phyloP scores from a whole-genome alignment of 2,888 invertebrate genomes.

The Drosophila nr. fundita region DNA sequence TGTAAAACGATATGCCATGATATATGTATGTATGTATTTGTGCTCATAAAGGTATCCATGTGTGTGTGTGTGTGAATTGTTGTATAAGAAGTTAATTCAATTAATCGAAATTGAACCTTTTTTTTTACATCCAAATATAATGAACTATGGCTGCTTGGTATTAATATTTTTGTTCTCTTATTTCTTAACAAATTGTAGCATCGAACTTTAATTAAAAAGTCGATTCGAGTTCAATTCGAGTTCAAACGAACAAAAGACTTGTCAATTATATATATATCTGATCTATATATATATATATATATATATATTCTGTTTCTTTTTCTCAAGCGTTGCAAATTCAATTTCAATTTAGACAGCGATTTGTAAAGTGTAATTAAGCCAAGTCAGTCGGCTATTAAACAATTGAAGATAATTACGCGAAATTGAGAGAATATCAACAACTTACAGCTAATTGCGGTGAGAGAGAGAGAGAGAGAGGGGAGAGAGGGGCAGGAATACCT shows the following conservation, averaged over 20 bases:
- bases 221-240: constrained; percentile 21
- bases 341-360: constrained; percentile 48
- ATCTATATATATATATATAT: not conserved
- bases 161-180: not conserved
- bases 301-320: not conserved
- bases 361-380: constrained; percentile 55
- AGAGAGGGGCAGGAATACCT: not conserved
- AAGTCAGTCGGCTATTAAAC: constrained; percentile 72
- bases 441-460: constrained; percentile 3
- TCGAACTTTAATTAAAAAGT: constrained; percentile 1
- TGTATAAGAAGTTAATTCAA: constrained; percentile 14
- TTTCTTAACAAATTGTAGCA: not conserved
- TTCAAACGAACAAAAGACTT: constrained; percentile 23
- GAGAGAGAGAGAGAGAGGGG: not conserved
- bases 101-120: constrained; percentile 23
- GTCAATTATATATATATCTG: not conserved
- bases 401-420: constrained; percentile 73
- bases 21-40: constrained; percentile 6
- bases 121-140: constrained; percentile 1
- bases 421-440: constrained; percentile 36
- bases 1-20: constrained; percentile 52
- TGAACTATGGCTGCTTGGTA: not conserved
- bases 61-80: not conserved
- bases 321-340: constrained; percentile 40
- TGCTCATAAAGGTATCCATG: not conserved